Base-by-base conservation (phyloP, 1,140 invertebrate species). In the Pinna nobilis region DNA sequence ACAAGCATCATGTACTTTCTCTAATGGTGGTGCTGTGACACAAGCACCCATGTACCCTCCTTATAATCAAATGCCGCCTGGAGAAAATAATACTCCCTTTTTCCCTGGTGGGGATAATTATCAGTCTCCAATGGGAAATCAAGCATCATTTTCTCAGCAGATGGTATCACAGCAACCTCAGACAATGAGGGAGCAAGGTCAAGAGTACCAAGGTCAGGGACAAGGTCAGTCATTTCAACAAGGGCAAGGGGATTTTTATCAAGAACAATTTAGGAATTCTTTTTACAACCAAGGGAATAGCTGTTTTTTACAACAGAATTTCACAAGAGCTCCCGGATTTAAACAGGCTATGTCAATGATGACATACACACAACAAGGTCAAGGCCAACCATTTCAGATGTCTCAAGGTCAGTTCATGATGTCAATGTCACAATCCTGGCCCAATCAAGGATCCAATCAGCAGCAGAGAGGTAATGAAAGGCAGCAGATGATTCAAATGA, bases 291-390 rank as follows among this genome's bases (percentile, higher is more conserved):
- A 9, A 11, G 39, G 9, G 9, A 9, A 44, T 9, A 44, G 9
- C n/a, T 11, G n/a, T 44, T 44, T 11, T 44, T 11, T 44, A n/a
- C n/a, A 9, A 44, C 39, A 44, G n/a, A 44, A n/a, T 44, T 44
- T 44, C 39, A 44, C 39, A 44, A 9, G n/a, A 44, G 39, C 39
- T 11, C 39, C 39, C 9, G 32, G 5, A 2, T 63, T 28, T 25
- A 44, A n/a, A 44, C 59, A 63, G 28, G 35, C 59, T 20, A 63
- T 63, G 59, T 15, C 59, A 9, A 28, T 63, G 59, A 41, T 44
- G 39, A 20, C n/a, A 23, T 63, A 41, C 25, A n/a, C 20, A 28
- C 59, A 63, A 41, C 30, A 33, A 35, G 32, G 28, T 35, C 37
- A 41, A 25, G 44, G 44, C 39, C 9, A 44, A n/a, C 9, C 9